A percentile compares a stretch with the other conserved stretches of the same genome.
These are phyloP conservation scores for Nebria salina DNA, from an alignment of 2,888 invertebrate genomes.

Conservation along the genomic window DNA sequence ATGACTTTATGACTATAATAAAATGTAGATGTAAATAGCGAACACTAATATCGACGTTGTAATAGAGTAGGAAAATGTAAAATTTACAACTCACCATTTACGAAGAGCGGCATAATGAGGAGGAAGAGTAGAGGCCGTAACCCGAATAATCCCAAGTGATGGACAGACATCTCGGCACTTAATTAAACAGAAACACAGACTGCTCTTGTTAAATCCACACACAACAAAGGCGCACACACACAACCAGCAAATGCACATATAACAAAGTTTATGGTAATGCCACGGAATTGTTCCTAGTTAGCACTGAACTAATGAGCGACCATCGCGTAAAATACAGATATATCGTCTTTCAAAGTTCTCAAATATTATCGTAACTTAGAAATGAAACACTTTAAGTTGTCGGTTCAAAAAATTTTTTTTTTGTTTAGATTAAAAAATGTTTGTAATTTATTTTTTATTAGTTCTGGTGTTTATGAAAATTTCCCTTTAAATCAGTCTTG, in stretches of 20 bases:
- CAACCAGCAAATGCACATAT: conserved; percentile 21
- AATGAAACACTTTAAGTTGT: conserved; percentile 9
- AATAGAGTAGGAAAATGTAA: not conserved
- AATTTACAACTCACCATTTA: conserved; percentile 26
- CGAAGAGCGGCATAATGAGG: conserved; percentile 22
- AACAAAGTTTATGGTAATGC: conserved; percentile 47
- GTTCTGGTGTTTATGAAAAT: no score
- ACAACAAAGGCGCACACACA: conserved; percentile 6
- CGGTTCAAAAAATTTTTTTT: no score
- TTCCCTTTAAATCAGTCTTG: no score
- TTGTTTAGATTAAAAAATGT: no score
- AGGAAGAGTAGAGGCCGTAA: conserved; percentile 24
- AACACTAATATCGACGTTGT: not conserved
- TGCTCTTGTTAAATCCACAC: conserved; percentile 38
- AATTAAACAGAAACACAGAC: conserved; percentile 34
- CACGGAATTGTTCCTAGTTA: conserved; percentile 50
- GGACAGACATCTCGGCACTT: conserved; percentile 36
- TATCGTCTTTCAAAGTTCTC: conserved; percentile 47
- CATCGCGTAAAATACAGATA: conserved; percentile 48
- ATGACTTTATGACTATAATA: not conserved
- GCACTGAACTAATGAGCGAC: conserved; percentile 51
- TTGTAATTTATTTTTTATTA: no score
- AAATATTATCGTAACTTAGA: conserved; percentile 41
- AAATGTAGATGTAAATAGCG: not conserved
- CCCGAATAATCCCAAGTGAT: conserved; percentile 37